Evolutionary conservation across 2,113 vertebrate species (phyloP), one percentile per base, ranked within the genome.

Genomic region (Eonycteris spelaea): DNA sequence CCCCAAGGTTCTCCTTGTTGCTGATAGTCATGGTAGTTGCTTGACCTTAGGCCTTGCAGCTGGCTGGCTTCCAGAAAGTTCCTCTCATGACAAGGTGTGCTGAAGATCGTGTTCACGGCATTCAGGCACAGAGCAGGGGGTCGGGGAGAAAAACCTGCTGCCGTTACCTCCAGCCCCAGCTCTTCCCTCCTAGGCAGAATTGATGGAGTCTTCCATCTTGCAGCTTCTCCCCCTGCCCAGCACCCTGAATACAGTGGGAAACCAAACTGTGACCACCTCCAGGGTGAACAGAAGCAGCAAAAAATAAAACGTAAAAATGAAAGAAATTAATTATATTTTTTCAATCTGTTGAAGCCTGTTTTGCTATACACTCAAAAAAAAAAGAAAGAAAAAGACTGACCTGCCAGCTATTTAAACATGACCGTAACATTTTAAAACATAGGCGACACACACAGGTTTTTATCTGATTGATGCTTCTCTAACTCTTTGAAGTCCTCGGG

Each of bases 401-500:
- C 97, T 98, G 91, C 85, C 96, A 97, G 92, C 96, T 98, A 98
- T 98, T 98, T 95, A 98, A 98, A 97, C 95, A 92, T 11, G 94
- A 97, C 95, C 13, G 30, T 95, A 98, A 97, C 95, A 95, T 97
- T 98, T 95, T 85, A 95, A 96, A 97, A 94, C 90, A 38, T 19
- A 90, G 92, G 67, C 74, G 86, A 48, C 88, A 96, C 0, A 26
- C 38, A 83, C 65, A 92, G 90, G 91, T 95, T 97, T 74, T 98
- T 90, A 96, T 94, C 90, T 1, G 0, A 97, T 8, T 71, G 70
- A 97, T 93, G 91, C 51, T 83, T 97, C 95, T 95, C 96, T 97
- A 96, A 98, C 93, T 97, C 73, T 95, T 88, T 80, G 0, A 14
- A 97, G 95, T 97, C 95, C 97, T 97, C 4, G 0, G 86, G 61